A percentile compares a stretch with the other conserved stretches of the same genome.
Evolutionary conservation across 37 sponge, comb jelly and placozoan genomes (phyloP).

Genomic region (Bolinopsis microptera): DNA sequence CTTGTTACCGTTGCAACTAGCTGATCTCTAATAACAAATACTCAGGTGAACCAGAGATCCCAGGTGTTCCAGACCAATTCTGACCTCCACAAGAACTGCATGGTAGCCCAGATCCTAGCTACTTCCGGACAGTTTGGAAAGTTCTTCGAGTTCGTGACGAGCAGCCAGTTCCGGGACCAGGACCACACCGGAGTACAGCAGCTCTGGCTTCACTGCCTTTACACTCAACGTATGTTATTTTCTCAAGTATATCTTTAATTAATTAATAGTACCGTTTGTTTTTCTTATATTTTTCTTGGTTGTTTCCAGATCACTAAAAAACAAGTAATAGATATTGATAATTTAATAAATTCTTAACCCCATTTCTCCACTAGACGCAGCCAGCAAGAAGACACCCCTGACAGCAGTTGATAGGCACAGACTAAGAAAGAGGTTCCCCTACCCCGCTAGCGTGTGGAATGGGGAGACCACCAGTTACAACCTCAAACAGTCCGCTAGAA

Average conservation of each 20-base stretch:
- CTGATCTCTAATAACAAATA: neutral
- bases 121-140: neutral
- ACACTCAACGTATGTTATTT: constrained; percentile 13
- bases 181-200: constrained; percentile 36
- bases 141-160: constrained; percentile 49
- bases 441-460: constrained; percentile 25
- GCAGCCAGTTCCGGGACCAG: neutral
- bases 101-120: neutral
- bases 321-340: too few species aligned
- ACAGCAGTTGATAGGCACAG: constrained; percentile 43
- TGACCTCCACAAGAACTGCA: neutral
- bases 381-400: neutral
- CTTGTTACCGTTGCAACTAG: too few species aligned
- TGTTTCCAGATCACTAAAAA: too few species aligned
- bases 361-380: neutral
- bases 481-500: constrained; percentile 5
- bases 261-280: too few species aligned
- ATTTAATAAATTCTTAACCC: too few species aligned
- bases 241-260: too few species aligned
- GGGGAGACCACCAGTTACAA: constrained; percentile 38
- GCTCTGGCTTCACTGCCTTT: constrained; percentile 35
- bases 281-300: neutral
- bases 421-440: constrained; percentile 12
- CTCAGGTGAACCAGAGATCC: neutral
- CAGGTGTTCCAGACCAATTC: neutral